These are phyloP conservation scores for Synchiropus splendidus DNA, from an alignment of 2,113 vertebrate genomes.

Conservation along the genomic window DNA sequence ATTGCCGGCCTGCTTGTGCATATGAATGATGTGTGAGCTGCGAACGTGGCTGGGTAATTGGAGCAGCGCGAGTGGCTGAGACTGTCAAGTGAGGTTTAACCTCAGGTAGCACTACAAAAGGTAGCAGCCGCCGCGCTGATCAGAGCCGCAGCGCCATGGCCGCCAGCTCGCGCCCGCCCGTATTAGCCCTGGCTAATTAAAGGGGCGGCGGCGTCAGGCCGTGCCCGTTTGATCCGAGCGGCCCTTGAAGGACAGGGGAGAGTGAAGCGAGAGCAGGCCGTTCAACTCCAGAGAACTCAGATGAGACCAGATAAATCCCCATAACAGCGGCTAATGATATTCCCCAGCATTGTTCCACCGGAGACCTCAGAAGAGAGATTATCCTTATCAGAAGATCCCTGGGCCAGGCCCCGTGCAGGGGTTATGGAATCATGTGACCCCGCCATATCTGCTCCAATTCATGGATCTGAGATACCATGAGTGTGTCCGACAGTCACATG, in stretches of 20 bases:
- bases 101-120: slow-evolving; percentile 44
- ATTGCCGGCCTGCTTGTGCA: slow-evolving; percentile 17
- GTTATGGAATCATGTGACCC: slow-evolving; percentile 89
- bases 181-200: slow-evolving; percentile 86
- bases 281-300: slow-evolving; percentile 6
- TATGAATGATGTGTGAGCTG: slow-evolving; percentile 24
- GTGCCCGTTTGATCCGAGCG: slow-evolving; percentile 74
- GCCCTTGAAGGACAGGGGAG: slow-evolving; percentile 12
- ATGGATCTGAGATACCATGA: slow-evolving; percentile 5
- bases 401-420: slow-evolving; percentile 73
- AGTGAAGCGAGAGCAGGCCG: slow-evolving; percentile 2
- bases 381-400: slow-evolving; percentile 88
- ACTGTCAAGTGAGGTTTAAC: slow-evolving; percentile 50
- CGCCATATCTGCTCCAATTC: slow-evolving; percentile 45
- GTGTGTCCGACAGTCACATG: slow-evolving; percentile 43
- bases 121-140: slow-evolving; percentile 55
- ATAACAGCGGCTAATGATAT: slow-evolving; percentile 88
- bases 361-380: slow-evolving; percentile 83
- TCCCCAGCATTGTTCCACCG: slow-evolving; percentile 85
- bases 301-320: slow-evolving; percentile 80
- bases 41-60: slow-evolving; percentile 24
- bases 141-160: slow-evolving; percentile 69
- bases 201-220: slow-evolving; percentile 53
- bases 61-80: too few species aligned
- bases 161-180: slow-evolving; percentile 71